A percentile compares a stretch with the other conserved stretches of the same genome.
Conservation (phyloP, 2,888 invertebrate genomes). For the Zygogramma bicolorata region DNA sequence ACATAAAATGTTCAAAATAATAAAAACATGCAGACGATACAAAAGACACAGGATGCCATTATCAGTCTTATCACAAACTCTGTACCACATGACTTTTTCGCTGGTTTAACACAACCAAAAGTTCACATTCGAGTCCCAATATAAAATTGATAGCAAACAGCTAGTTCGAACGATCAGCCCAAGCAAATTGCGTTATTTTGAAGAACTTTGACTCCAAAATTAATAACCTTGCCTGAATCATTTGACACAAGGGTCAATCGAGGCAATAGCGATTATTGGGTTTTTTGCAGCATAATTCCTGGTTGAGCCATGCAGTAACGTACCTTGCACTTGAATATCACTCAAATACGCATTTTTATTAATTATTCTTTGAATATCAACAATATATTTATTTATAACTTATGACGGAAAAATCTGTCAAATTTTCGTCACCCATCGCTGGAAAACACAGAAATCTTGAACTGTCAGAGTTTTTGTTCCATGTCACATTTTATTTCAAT, state of each 20-base stretch:
- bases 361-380: conserved; percentile 32
- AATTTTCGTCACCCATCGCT: neutral
- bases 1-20: conserved; percentile 40
- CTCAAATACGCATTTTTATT: conserved; percentile 50
- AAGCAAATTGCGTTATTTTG: conserved; percentile 49
- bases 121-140: conserved; percentile 47
- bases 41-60: conserved; percentile 50
- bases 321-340: conserved; percentile 45
- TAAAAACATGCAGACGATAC: conserved; percentile 50
- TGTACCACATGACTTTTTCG: conserved; percentile 41
- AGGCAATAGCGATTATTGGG: conserved; percentile 44
- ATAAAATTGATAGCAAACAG: conserved; percentile 46
- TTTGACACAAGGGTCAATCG: conserved; percentile 58
- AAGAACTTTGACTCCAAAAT: conserved; percentile 59
- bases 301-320: conserved; percentile 46
- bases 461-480: too few relatives aligned
- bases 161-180: conserved; percentile 43
- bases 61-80: conserved; percentile 49
- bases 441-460: neutral
- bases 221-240: conserved; percentile 63
- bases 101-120: conserved; percentile 21
- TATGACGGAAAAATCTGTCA: conserved; percentile 33
- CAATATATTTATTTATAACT: conserved; percentile 45
- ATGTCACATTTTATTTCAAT: too few relatives aligned
- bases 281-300: conserved; percentile 31